Evolutionary conservation across 2,113 vertebrate species (phyloP), one percentile per base, ranked within the genome.

Genomic region (Drymodes brunneopygia): DNA sequence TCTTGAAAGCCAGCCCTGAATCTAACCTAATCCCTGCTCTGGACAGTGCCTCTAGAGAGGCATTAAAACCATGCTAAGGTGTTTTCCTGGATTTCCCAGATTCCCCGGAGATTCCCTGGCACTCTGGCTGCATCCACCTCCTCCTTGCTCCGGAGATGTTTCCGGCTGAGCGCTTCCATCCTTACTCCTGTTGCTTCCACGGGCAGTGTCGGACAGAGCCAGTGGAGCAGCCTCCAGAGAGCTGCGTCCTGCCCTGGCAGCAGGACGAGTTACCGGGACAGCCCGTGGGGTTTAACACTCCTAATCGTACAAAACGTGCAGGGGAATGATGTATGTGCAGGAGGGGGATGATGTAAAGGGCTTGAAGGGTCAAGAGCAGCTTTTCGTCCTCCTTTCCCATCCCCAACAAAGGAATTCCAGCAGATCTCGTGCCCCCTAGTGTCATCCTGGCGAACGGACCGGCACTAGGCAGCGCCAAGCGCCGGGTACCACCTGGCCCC

Each of bases 401-500:
- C 38, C 71, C 72, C 60, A 86, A 80, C 90, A 82, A 93, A 69
- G 47, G 69, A 77, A 95, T 97, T 97, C 66, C 78, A 96, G 86
- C 92, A 95, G 83, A 96, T 88, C 94, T 95, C 81, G 28, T 97
- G 97, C 97, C 96, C 93, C 95, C 96, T 96, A 93, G 94, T 93
- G 96, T 92, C 88, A 89, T 84, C 57, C 77, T 23, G 53, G 80
- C 14, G 92, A 96, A 97, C 16, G 84, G 86, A 85, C 80, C 48
- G 19, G 31, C 82, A 67, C 60, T 29, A n/a, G 67, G 86, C 74
- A 94, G 40, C 3, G 25, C 53, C 62, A 15, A 61, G 61, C 67
- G 5, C 15, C 4, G 36, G 72, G 71, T 40, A 83, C 69, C 87
- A 66, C 64, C 78, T 2, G 42, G 69, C 31, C 45, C 84, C 4